Conservation (phyloP, 2,797 vertebrate genomes). For the Gymnothorax reevesii region DNA sequence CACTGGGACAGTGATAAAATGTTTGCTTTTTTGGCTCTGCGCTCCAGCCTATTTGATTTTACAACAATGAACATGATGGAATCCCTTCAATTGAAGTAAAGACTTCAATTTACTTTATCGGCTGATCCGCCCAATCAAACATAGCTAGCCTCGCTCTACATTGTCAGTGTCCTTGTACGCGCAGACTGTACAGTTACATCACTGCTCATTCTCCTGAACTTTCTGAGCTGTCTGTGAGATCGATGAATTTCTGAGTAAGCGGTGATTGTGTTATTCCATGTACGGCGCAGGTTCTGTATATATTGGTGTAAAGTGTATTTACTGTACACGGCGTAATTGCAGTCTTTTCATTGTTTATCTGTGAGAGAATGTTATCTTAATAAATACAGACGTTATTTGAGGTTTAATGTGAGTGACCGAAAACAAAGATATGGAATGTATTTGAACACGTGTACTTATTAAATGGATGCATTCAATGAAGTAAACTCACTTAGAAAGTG, state of each 20-base stretch:
- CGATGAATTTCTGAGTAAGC: slow-evolving; percentile 42
- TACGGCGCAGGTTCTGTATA: slow-evolving; percentile 57
- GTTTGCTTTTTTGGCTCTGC: no score
- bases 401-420: slow-evolving; percentile 35
- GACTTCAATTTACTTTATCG: no score
- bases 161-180: no score
- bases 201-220: no score
- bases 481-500: not conserved
- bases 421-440: not conserved
- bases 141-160: no score
- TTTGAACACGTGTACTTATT: not conserved
- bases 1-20: no score
- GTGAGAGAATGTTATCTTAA: slow-evolving; percentile 68
- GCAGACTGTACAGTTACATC: no score
- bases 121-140: no score
- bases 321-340: slow-evolving; percentile 66
- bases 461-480: not conserved
- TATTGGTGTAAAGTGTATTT: slow-evolving; percentile 73
- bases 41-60: no score
- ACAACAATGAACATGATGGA: no score
- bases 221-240: slow-evolving; percentile 28
- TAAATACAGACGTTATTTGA: slow-evolving; percentile 63
- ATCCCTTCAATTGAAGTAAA: no score
- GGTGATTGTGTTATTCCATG: slow-evolving; percentile 39
- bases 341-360: slow-evolving; percentile 49